These are phyloP conservation scores for Mylabris phalerata DNA, from an alignment of 1,140 invertebrate species.

Conservation along the genomic window DNA sequence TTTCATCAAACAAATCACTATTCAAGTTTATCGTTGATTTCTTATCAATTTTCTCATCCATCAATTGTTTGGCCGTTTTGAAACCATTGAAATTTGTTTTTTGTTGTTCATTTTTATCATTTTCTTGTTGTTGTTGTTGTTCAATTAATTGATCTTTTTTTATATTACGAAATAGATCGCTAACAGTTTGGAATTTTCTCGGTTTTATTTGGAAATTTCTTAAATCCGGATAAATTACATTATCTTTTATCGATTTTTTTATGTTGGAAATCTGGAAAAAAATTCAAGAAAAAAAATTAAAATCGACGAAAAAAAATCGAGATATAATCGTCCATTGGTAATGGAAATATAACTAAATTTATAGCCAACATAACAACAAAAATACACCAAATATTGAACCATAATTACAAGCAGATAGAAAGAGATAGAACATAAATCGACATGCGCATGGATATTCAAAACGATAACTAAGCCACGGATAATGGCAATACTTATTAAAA, in stretches of 20 bases:
- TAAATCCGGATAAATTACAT: constrained; percentile 32
- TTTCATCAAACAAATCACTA: constrained; percentile 15
- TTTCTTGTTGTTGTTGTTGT: background rate
- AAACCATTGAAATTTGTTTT: constrained; percentile 8
- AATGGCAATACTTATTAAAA: too few species aligned
- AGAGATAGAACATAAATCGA: too few species aligned
- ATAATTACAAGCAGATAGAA: too few species aligned
- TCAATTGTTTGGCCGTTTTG: constrained; percentile 24
- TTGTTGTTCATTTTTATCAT: constrained; percentile 15
- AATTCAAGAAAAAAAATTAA: constrained; percentile 7
- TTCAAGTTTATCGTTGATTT: background rate
- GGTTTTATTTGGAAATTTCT: constrained; percentile 40
- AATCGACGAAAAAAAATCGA: too few species aligned
- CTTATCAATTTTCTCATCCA: constrained; percentile 13
- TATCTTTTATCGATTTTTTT: constrained; percentile 40
- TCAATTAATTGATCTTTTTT: constrained; percentile 27
- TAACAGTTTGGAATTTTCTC: constrained; percentile 42
- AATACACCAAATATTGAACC: too few species aligned
- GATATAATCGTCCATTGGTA: too few species aligned
- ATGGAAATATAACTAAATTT: too few species aligned
- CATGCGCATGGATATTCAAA: too few species aligned
- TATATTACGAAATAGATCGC: constrained; percentile 42
- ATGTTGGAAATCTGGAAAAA: constrained; percentile 41
- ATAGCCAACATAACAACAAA: too few species aligned
- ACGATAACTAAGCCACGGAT: too few species aligned